These are phyloP conservation scores for Pangasius mekongensis DNA, from an alignment of 2,797 vertebrate genomes.

Conservation along the genomic window DNA sequence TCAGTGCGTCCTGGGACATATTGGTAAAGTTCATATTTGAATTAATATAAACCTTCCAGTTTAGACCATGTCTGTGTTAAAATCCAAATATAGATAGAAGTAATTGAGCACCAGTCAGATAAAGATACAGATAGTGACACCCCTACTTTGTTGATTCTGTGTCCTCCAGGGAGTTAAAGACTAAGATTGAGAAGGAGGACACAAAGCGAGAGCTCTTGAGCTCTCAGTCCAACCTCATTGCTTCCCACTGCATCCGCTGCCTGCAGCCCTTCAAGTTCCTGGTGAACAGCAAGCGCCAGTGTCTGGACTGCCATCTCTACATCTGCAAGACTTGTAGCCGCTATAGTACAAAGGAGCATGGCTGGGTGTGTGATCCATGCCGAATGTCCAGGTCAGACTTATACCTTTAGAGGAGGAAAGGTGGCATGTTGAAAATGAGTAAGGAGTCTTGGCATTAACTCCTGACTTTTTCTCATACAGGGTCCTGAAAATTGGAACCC, in stretches of 20 bases:
- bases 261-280: constrained; percentile 91
- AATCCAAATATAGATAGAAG: neutral
- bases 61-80: neutral
- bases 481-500: constrained; percentile 85
- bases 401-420: neutral
- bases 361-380: constrained; percentile 93
- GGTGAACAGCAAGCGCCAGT: constrained; percentile 82
- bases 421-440: neutral
- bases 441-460: neutral
- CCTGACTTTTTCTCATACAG: constrained; percentile 63
- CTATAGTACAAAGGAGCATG: constrained; percentile 85
- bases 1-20: neutral
- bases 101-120: neutral
- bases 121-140: neutral
- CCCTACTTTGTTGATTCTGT: neutral
- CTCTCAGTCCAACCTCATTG: constrained; percentile 71
- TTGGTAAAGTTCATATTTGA: neutral
- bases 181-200: constrained; percentile 83
- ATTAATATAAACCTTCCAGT: neutral
- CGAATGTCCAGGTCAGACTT: constrained; percentile 81
- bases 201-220: constrained; percentile 83
- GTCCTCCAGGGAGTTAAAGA: constrained; percentile 79
- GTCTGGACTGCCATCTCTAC: constrained; percentile 84
- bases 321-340: constrained; percentile 88
- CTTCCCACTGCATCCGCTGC: constrained; percentile 88